phyloP scores from a whole-genome alignment of 2,113 vertebrate genomes.

The Psittacula cyanocephala region DNA sequence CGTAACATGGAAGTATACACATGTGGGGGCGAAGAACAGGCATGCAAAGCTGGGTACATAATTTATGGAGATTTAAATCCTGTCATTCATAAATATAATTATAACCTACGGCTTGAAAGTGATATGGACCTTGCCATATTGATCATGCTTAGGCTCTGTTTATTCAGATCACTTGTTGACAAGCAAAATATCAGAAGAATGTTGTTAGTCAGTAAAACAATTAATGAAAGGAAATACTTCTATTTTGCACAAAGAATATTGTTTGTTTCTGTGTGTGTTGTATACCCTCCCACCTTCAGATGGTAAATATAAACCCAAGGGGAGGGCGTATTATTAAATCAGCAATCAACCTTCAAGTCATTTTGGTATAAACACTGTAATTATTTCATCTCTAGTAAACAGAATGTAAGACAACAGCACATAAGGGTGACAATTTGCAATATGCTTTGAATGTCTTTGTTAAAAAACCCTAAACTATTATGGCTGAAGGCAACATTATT shows the following conservation, averaged over 20 bases:
- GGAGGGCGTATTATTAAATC: constrained; percentile 38
- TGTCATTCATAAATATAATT: constrained; percentile 60
- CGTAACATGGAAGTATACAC: background rate
- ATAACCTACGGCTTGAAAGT: constrained; percentile 37
- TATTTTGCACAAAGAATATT: constrained; percentile 30
- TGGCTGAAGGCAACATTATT: constrained; percentile 25
- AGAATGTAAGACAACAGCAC: constrained; percentile 45
- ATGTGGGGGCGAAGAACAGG: constrained; percentile 8
- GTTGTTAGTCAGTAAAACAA: constrained; percentile 3
- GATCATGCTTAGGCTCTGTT: constrained; percentile 4
- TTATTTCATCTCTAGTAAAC: constrained; percentile 51
- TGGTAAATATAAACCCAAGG: constrained; percentile 32
- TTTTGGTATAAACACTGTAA: constrained; percentile 51
- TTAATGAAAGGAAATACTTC: constrained; percentile 27
- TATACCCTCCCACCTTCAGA: constrained; percentile 37
- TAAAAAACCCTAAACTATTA: background rate
- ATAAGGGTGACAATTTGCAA: constrained; percentile 50
- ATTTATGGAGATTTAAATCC: constrained; percentile 59
- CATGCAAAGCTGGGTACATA: background rate
- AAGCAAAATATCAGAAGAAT: constrained; percentile 33
- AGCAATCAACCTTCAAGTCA: constrained; percentile 53
- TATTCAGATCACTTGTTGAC: constrained; percentile 30
- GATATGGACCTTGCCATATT: constrained; percentile 45
- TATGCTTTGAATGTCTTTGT: constrained; percentile 46
- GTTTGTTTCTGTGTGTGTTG: background rate